These are phyloP conservation scores for Dysidea cf. avara DNA, from an alignment of 37 sponge, comb jelly and placozoan species.

Conservation along the genomic window DNA sequence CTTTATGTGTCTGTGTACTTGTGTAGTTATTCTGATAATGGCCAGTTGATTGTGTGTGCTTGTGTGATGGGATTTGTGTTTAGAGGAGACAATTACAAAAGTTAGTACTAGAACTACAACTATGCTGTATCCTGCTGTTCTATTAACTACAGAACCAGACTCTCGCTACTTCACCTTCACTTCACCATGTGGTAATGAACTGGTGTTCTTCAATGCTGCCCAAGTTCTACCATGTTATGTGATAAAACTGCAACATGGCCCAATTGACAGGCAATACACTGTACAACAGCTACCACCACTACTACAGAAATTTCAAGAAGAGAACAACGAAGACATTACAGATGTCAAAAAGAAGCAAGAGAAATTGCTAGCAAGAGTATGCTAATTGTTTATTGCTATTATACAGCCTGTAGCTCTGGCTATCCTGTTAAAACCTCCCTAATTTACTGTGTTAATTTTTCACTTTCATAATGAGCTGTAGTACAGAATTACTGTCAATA, in stretches of 20 bases:
- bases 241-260: constrained; percentile 5
- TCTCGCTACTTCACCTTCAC: neutral
- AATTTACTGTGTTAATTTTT: too few species aligned
- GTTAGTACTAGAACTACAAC: neutral
- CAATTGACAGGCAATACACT: neutral
- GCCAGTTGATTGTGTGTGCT: constrained; percentile 49
- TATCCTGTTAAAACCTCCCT: too few species aligned
- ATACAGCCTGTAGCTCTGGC: too few species aligned
- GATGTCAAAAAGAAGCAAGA: constrained; percentile 35
- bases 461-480: too few species aligned
- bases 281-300: constrained; percentile 17
- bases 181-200: constrained; percentile 33
- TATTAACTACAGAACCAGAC: constrained; percentile 17
- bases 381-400: neutral
- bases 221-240: constrained; percentile 65
- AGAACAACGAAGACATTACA: neutral
- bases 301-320: neutral
- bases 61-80: constrained; percentile 35
- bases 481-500: too few species aligned
- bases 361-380: constrained; percentile 38
- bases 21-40: constrained; percentile 28
- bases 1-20: neutral
- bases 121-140: neutral
- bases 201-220: constrained; percentile 57
- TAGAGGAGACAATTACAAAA: neutral